phyloP scores from a whole-genome alignment of 2,888 invertebrate genomes.

The Drosophila fungiperda region DNA sequence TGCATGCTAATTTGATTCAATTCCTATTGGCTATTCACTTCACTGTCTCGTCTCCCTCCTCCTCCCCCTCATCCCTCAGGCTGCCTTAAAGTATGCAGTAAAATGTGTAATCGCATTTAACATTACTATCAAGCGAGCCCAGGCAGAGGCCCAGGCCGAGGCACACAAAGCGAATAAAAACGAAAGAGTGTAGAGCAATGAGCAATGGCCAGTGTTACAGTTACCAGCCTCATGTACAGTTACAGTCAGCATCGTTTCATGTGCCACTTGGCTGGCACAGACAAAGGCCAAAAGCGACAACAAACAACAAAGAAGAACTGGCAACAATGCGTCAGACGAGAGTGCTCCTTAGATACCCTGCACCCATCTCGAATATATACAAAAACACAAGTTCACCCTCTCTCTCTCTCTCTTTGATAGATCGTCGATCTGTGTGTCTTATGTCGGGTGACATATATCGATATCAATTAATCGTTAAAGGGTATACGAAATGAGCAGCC shows the following conservation, averaged over 20 bases:
- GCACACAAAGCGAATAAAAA: slow-evolving; percentile 12
- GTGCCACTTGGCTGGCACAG: slow-evolving; percentile 30
- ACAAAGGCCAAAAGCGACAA: slow-evolving; percentile 12
- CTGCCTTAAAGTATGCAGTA: slow-evolving; percentile 67
- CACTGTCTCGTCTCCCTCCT: not conserved
- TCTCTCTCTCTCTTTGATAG: not conserved
- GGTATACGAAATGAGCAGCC: slow-evolving; percentile 2
- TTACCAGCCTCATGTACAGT: slow-evolving; percentile 15
- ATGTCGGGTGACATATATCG: not conserved
- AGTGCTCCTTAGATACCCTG: not conserved
- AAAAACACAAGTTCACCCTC: not conserved
- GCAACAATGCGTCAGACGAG: not conserved
- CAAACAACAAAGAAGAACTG: not conserved
- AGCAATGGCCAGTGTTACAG: slow-evolving; percentile 17
- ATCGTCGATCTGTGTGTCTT: not conserved
- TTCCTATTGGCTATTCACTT: slow-evolving; percentile 21
- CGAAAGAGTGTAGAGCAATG: slow-evolving; percentile 16
- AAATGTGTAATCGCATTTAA: slow-evolving; percentile 74
- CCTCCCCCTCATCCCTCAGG: slow-evolving; percentile 13
- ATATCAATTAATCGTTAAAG: not conserved
- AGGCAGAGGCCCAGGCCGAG: not conserved
- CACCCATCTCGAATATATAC: not conserved
- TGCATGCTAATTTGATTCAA: slow-evolving; percentile 69
- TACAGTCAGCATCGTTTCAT: slow-evolving; percentile 33
- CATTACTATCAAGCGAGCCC: slow-evolving; percentile 36